Evolutionary conservation across 2,888 invertebrate species (phyloP).

Genomic region (Didymodactylos carnosus): DNA sequence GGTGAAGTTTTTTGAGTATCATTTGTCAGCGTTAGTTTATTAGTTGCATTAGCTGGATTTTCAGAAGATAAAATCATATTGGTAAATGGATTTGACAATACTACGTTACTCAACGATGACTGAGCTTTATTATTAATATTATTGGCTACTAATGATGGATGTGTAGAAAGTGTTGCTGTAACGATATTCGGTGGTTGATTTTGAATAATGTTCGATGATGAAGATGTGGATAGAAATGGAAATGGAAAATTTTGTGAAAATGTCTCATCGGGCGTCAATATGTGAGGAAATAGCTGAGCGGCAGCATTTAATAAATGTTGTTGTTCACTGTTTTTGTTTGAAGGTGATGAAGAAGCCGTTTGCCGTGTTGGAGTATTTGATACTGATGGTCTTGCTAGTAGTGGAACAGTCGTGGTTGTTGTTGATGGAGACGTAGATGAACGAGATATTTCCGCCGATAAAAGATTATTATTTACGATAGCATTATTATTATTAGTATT

Average conservation of each 20-base stretch:
- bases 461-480: too few relatives aligned
- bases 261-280: not conserved
- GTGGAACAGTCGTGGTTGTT: not conserved
- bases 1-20: too few relatives aligned
- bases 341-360: not conserved
- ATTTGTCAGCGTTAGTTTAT: too few relatives aligned
- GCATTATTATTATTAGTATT: too few relatives aligned
- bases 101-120: too few relatives aligned
- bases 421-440: not conserved
- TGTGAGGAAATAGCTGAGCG: not conserved
- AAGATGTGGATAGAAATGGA: not conserved
- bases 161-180: not conserved
- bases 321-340: not conserved
- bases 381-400: not conserved
- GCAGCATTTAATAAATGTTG: too few relatives aligned
- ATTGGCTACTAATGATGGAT: not conserved
- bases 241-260: not conserved
- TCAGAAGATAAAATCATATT: too few relatives aligned
- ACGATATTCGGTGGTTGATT: not conserved
- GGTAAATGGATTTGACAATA: too few relatives aligned
- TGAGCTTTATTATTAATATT: too few relatives aligned
- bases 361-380: not conserved
- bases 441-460: too few relatives aligned
- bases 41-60: too few relatives aligned
- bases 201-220: not conserved